Base-by-base conservation (phyloP, 2,888 invertebrate species). In the Dolomedes plantarius region DNA sequence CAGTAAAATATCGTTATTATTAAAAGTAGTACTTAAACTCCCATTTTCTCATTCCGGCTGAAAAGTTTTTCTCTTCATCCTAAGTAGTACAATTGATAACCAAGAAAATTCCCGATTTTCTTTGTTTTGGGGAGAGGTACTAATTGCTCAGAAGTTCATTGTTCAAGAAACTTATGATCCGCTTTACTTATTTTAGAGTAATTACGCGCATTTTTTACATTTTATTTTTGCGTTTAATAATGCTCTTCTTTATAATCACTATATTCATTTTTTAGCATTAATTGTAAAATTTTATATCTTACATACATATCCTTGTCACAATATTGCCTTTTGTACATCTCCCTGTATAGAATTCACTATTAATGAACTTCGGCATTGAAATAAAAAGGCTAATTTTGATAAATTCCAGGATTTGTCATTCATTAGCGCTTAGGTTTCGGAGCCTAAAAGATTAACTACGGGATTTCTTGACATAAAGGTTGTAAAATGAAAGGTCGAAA, bases 31-130 rank as follows among this genome's bases (percentile, higher is more conserved):
- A 23, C 23, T 56, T 23, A 56, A 56, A 19, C 16, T 56, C 23
- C 23, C 56, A 56, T 56, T 23, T 56, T 23, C 36, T 9, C 36
- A 56, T 56, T 23, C 56, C 5, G 46, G 56, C 7, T 46, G 41
- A 16, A 23, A 56, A 23, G 56, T 56, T 56, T 56, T 56, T 56
- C 19, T n/a, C 56, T 5, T 36, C 9, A 9, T 9, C 9, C 7
- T n/a, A 23, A 56, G 56, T 19, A 56, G 56, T 56, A 19, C 56
- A 56, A 56, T 56, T 56, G 56, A 56, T 56, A 56, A 5, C 11
- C 23, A 56, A 56, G 56, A 56, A 56, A 56, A 56, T 56, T 56
- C 11, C 5, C 3, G 23, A 56, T 56, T 56, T 56, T 56, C 56
- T 56, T 46, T 23, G 56, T 56, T 56, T 56, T 23, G 23, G 3